phyloP scores from a whole-genome alignment of 2,888 invertebrate genomes.

The Listrodromus nycthemerus region DNA sequence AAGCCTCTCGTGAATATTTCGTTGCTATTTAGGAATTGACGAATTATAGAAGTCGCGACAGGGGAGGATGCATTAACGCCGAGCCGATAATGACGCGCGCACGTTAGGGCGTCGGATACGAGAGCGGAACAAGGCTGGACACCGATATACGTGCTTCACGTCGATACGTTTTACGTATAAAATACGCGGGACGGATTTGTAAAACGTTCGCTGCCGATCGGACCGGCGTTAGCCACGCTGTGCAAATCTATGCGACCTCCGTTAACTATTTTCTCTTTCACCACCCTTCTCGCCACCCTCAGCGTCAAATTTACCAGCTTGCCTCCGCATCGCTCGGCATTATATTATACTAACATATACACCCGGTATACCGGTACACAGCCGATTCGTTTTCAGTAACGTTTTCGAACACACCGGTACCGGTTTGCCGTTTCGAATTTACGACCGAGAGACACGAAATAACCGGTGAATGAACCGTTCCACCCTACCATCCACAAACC shows the following conservation, averaged over 20 bases:
- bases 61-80: conserved; percentile 72
- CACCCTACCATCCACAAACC: not conserved
- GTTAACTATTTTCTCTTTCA: conserved; percentile 53
- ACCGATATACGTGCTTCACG: conserved; percentile 5
- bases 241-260: conserved; percentile 51
- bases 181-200: conserved; percentile 49
- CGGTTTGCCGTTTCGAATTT: conserved; percentile 65
- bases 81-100: conserved; percentile 73
- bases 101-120: conserved; percentile 38
- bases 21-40: conserved; percentile 71
- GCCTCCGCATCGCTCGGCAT: conserved; percentile 23
- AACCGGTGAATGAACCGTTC: conserved; percentile 48
- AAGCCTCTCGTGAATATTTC: conserved; percentile 45
- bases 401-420: conserved; percentile 35
- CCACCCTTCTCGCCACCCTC: not conserved
- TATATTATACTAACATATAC: conserved; percentile 29
- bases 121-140: conserved; percentile 24
- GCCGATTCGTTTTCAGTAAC: conserved; percentile 63
- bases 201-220: conserved; percentile 65
- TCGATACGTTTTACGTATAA: conserved; percentile 1
- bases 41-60: conserved; percentile 74
- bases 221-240: not conserved
- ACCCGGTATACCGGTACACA: conserved; percentile 56
- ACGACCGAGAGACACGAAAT: conserved; percentile 45
- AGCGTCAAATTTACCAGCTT: conserved; percentile 27